These are phyloP conservation scores for Patella ulyssiponensis DNA, from an alignment of 2,888 invertebrate species.

Conservation along the genomic window DNA sequence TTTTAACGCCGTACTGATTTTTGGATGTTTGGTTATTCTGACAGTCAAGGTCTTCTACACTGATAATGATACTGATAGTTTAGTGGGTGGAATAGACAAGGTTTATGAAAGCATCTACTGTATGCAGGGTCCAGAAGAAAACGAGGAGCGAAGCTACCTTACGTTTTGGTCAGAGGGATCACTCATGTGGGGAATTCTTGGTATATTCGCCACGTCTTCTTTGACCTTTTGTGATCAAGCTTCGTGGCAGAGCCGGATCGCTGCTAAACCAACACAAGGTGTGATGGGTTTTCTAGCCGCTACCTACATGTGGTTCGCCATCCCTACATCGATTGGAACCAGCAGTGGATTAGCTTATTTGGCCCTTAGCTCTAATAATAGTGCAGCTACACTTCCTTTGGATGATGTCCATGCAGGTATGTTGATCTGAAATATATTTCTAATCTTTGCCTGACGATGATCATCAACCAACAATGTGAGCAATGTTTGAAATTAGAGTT, in stretches of 20 bases:
- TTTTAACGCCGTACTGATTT: conserved; percentile 61
- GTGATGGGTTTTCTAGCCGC: conserved; percentile 66
- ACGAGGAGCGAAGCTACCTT: conserved; percentile 52
- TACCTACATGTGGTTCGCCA: conserved; percentile 66
- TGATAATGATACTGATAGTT: conserved; percentile 25
- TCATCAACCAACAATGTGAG: too few species aligned
- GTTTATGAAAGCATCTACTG: conserved; percentile 50
- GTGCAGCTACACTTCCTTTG: conserved; percentile 37
- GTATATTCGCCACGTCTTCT: conserved; percentile 53
- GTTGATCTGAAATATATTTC: not conserved
- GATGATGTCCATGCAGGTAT: conserved; percentile 54
- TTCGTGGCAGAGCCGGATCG: conserved; percentile 69
- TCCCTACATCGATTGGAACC: conserved; percentile 65
- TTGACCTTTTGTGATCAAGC: conserved; percentile 61
- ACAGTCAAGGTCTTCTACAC: conserved; percentile 52
- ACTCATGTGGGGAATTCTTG: conserved; percentile 54
- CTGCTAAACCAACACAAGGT: conserved; percentile 65
- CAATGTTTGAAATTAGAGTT: too few species aligned
- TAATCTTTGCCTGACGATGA: not conserved
- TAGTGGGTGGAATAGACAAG: conserved; percentile 44
- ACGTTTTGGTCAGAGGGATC: conserved; percentile 58
- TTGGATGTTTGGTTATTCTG: conserved; percentile 50
- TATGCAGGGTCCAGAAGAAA: conserved; percentile 48
- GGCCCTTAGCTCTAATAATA: conserved; percentile 46
- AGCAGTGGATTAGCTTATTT: conserved; percentile 63